Evolutionary conservation across 2,888 invertebrate species (phyloP), one percentile per base, ranked within the genome.

Genomic region (Podotricha telesiphe): DNA sequence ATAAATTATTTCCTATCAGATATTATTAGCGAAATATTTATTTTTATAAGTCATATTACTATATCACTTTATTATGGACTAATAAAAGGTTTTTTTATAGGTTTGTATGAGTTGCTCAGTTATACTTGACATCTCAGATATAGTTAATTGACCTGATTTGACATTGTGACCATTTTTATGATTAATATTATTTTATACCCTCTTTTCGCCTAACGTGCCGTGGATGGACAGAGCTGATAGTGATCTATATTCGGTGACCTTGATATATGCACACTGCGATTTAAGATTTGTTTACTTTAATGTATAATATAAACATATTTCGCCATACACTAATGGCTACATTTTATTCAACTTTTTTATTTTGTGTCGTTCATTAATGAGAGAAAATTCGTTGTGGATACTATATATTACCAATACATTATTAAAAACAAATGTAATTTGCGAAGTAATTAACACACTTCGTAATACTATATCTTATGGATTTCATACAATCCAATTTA

Each of bases 121-220:
- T 75, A 76, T 77, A 76, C 79, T 78, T 75, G 73, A 71, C 72
- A 70, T 76, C 74, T 68, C 65, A 75, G 73, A 74, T n/a, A n/a
- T 69, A 69, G 76, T 72, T 74, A 70, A 71, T 77, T 75, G 81
- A 78, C 77, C 79, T 79, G 80, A 82, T 85, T 84, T 80, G 78
- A 79, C 79, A 80, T 73, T 75, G 76, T 78, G 77, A 77, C 75
- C 64, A 77, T 74, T 78, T 84, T 85, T 84, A 86, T 81, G 78
- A 77, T 55, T 80, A 71, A 82, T 87, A 84, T 80, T 28, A 4
- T 84, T 82, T 80, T 81, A 62, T 20, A 34, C 10, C 34, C 73
- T 74, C 72, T 79, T 82, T 79, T 79, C 77, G 72, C 73, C 73
- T 63, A 72, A 73, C 71, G 70, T 73, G 72, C 72, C 56, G 61